phyloP scores from a whole-genome alignment of 2,888 invertebrate species.

The Venustoraphidia nigricollis region DNA sequence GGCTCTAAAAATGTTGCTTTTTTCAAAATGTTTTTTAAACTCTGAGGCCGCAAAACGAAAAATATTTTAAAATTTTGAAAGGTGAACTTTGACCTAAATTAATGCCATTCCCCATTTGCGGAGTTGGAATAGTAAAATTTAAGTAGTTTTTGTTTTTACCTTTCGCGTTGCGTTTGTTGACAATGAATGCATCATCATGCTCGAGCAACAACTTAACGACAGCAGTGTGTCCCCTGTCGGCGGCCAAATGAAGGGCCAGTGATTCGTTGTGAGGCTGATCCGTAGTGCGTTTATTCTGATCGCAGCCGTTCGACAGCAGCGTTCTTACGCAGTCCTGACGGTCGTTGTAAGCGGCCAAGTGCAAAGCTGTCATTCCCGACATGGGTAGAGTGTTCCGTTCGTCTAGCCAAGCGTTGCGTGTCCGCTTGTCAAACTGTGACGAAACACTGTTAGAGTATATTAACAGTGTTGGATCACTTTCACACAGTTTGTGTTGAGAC shows the following conservation, averaged over 20 bases:
- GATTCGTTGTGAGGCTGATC: slow-evolving; percentile 27
- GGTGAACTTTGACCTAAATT: background rate
- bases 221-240: slow-evolving; percentile 27
- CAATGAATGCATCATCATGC: slow-evolving; percentile 23
- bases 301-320: slow-evolving; percentile 28
- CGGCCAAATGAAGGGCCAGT: slow-evolving; percentile 33
- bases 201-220: slow-evolving; percentile 27
- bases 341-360: slow-evolving; percentile 39
- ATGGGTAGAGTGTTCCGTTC: slow-evolving; percentile 24
- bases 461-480: too few species aligned
- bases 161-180: slow-evolving; percentile 10
- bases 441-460: too few species aligned
- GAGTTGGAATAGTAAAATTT: background rate
- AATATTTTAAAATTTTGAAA: background rate
- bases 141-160: too few species aligned
- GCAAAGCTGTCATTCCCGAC: slow-evolving; percentile 33
- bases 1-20: too few species aligned
- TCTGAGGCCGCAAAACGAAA: too few species aligned
- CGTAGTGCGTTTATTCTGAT: slow-evolving; percentile 30
- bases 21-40: too few species aligned
- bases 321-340: slow-evolving; percentile 29
- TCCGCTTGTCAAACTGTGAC: background rate
- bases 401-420: slow-evolving; percentile 1
- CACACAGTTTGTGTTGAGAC: too few species aligned
- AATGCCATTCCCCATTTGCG: background rate